A percentile compares a stretch with the other conserved stretches of the same genome.
Evolutionary conservation across 2,888 invertebrate species (phyloP).

Genomic region (Hetaerina titia): DNA sequence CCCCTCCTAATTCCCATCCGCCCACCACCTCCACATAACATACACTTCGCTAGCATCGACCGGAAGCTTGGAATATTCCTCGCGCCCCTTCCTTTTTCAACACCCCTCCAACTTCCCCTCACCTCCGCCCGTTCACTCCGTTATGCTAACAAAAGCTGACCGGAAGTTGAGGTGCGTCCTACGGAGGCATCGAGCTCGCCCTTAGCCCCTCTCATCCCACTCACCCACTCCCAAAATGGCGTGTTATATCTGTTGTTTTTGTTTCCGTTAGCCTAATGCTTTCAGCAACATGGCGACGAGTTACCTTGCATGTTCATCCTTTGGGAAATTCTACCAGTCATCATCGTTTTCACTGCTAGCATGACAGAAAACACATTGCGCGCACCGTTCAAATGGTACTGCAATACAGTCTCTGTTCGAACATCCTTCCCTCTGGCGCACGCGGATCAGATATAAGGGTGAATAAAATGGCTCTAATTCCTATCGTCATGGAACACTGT

Average conservation of each 20-base stretch:
- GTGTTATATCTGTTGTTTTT: background rate
- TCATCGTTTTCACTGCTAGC: no score
- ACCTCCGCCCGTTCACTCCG: background rate
- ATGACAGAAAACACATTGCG: no score
- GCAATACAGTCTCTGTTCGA: no score
- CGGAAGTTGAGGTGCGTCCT: conserved; percentile 57
- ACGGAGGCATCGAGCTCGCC: background rate
- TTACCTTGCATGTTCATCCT: background rate
- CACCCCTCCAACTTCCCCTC: background rate
- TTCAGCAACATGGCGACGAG: background rate
- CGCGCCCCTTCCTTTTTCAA: background rate
- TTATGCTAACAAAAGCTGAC: conserved; percentile 57
- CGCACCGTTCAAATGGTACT: no score
- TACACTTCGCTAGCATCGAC: conserved; percentile 35
- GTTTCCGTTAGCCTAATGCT: no score
- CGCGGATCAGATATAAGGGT: no score
- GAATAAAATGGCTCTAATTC: no score
- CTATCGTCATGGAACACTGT: no score
- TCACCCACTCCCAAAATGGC: background rate
- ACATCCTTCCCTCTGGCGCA: no score
- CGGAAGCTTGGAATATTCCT: conserved; percentile 24
- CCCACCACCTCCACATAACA: background rate
- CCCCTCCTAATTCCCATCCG: background rate
- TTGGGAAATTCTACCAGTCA: no score
- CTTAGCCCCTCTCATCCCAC: background rate